These are phyloP conservation scores for Lophius piscatorius DNA, from an alignment of 2,113 vertebrate genomes.

Conservation along the genomic window DNA sequence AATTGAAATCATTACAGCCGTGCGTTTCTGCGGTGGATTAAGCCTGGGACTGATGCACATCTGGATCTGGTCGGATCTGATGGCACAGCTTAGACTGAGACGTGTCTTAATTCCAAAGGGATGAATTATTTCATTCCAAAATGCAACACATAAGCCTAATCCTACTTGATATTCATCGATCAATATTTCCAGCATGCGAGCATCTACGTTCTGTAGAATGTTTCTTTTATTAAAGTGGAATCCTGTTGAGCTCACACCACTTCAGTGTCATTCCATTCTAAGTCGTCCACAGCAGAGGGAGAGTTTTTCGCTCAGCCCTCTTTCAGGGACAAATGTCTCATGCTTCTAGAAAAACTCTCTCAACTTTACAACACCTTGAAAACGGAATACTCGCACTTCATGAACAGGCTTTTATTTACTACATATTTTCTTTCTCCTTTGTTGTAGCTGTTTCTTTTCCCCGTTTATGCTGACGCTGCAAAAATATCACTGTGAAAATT, in stretches of 20 bases:
- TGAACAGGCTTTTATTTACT: too few species aligned
- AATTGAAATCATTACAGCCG: constrained; percentile 54
- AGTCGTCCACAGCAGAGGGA: constrained; percentile 39
- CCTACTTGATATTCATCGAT: constrained; percentile 65
- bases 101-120: constrained; percentile 71
- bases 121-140: constrained; percentile 73
- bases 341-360: too few species aligned
- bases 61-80: constrained; percentile 74
- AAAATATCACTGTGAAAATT: too few species aligned
- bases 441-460: too few species aligned
- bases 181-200: constrained; percentile 60
- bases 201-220: constrained; percentile 42
- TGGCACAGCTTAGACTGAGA: constrained; percentile 72
- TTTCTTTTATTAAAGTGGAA: constrained; percentile 56
- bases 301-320: constrained; percentile 22
- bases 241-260: constrained; percentile 47
- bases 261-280: constrained; percentile 32
- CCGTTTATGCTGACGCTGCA: too few species aligned
- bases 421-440: too few species aligned
- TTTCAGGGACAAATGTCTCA: constrained; percentile 25
- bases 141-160: constrained; percentile 68
- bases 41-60: constrained; percentile 62
- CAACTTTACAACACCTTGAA: too few species aligned
- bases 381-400: too few species aligned
- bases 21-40: constrained; percentile 53